Percentiles rank a stretch among this genome's conserved stretches.
These are phyloP conservation scores for Microchrysa polita DNA, from an alignment of 2,888 invertebrate genomes.

Conservation along the genomic window DNA sequence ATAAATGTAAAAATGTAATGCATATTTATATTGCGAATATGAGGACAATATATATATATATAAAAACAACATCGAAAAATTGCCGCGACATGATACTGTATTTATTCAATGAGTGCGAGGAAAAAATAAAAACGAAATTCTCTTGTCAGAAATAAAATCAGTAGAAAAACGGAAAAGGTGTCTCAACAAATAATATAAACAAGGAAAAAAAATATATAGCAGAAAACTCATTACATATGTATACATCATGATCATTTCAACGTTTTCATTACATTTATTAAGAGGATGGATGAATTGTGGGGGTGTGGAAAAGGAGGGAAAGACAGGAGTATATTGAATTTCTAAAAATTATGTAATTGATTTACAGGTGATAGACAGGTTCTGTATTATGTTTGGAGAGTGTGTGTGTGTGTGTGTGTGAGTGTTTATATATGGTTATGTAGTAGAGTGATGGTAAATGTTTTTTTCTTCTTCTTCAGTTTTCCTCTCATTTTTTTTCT, in stretches of 20 bases:
- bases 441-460: constrained; percentile 28
- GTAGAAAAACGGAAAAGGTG: neutral
- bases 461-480: constrained; percentile 14
- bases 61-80: constrained; percentile 19
- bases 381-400: neutral
- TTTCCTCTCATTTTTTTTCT: constrained; percentile 45
- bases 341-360: neutral
- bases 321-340: neutral
- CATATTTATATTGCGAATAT: too few relatives aligned
- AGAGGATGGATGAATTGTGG: neutral
- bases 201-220: constrained; percentile 11
- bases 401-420: too few relatives aligned
- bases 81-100: constrained; percentile 22
- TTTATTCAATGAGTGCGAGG: constrained; percentile 19
- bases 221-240: constrained; percentile 38
- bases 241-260: constrained; percentile 28
- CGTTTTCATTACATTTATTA: constrained; percentile 10
- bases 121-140: constrained; percentile 23
- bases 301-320: neutral
- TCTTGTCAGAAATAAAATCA: neutral
- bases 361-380: neutral
- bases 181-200: neutral
- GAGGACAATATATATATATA: neutral
- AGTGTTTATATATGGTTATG: constrained; percentile 16
- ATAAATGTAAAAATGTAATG: constrained; percentile 23